Base-by-base conservation (phyloP, 2,797 vertebrate species). In the Premnoplex brunnescens region DNA sequence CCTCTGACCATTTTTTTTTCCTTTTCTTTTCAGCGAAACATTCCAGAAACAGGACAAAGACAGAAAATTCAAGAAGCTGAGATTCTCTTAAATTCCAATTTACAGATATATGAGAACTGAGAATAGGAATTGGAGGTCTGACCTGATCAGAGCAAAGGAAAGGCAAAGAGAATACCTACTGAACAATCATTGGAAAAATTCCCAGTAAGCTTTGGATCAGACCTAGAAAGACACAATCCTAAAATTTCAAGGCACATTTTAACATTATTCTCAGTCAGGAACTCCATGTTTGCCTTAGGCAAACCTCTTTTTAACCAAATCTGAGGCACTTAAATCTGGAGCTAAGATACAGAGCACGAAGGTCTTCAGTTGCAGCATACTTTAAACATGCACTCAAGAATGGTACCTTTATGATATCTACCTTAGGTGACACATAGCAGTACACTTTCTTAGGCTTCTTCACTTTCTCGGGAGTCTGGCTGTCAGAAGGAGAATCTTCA, bases 361-460 rank as follows among this genome's bases (percentile, higher is more conserved):
- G 15, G 20, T 67, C 37, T 80, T 74, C 37, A 71, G 64, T 43
- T 78, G 32, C 59, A 88, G n/a, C 7, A 17, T 21, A 32, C 36
- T 77, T 91, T 39, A 85, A 96, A 46, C 28, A 46, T 19, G 41
- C 12, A 51, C 46, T 37, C 23, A 67, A 48, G 48, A 41, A 32
- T 4, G 22, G 23, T 64, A 80, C 41, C n/a, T 54, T 77, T 39
- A 37, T 23, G 30, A 6, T 43, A 81, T 82, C 90, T 96, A 99
- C 99, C 99, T 99, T 99, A 98, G 99, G 99, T 94, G 99, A 99
- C 97, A 99, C 99, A 82, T 99, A 99, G 97, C 99, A 99, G 96
- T 99, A 99, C 91, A 99, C 99, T 97, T 99, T 99, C 98, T 99
- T 99, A 85, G 99, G 99, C 98, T 99, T 99, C 98, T 99, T 99